Base-by-base conservation (phyloP, 1,140 invertebrate genomes). In the Pemphigus obesinymphae region DNA sequence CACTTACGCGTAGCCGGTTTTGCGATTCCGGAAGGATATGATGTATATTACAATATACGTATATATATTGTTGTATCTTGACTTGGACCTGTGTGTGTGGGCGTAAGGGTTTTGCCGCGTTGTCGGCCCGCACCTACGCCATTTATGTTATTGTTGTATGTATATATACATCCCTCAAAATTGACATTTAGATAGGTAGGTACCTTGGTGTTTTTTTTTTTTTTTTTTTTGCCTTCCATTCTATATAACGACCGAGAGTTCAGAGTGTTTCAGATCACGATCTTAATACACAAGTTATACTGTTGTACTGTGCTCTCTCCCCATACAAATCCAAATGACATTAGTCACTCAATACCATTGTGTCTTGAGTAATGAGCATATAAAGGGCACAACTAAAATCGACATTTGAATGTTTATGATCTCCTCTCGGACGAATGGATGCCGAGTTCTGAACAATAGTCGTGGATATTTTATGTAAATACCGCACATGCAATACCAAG, bases 291-390 rank as follows among this genome's bases (percentile, higher is more conserved):
- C 15, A 31, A 61, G 15, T 31, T 61, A 29, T 58, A 29, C 23
- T 3, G 31, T 2, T 68, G 15, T 68, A n/a, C 15, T 61, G 34
- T 20, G 63, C 17, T 34, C 61, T 66, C 7, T 29, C 26, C 31
- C 17, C n/a, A n/a, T 68, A 37, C 20, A 34, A 68, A 40, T 68
- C 8, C 34, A n/a, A 40, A 68, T n/a, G 34, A 68, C n/a, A 68
- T 40, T 68, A 68, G 63, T 68, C 34, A 68, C 63, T 68, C n/a
- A 34, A 68, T 61, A 61, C 6, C 8, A 68, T 68, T 68, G 63
- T 68, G 4, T 10, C 20, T 34, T 20, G 34, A 40, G 20, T 37
- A 68, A 68, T 68, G 63, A 68, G 34, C 34, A n/a, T 6, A n/a
- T 20, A n/a, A 40, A 37, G 29, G 34, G 4, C 8, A 68, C 34